These are phyloP conservation scores for Popillia japonica DNA, from an alignment of 1,140 invertebrate genomes.

Conservation along the genomic window DNA sequence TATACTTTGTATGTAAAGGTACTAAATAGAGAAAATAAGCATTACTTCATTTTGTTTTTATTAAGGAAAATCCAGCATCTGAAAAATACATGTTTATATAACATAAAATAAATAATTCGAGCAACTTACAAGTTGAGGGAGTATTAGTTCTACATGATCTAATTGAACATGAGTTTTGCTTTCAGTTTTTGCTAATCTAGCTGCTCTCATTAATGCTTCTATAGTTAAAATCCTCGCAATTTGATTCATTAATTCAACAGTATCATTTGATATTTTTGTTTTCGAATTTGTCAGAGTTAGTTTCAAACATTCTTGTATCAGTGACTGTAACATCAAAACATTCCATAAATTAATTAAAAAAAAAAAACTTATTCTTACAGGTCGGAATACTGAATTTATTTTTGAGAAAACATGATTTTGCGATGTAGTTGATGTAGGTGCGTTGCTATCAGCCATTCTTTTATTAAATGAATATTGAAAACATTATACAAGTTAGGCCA, in stretches of 20 bases:
- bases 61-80: slow-evolving; percentile 53
- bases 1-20: background rate
- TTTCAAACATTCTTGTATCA: slow-evolving; percentile 58
- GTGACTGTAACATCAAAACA: background rate
- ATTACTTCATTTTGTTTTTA: slow-evolving; percentile 13
- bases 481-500: too few relatives aligned
- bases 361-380: background rate
- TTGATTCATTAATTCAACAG: slow-evolving; percentile 59
- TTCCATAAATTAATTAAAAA: background rate
- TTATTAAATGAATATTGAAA: too few relatives aligned
- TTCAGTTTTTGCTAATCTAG: slow-evolving; percentile 61
- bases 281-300: slow-evolving; percentile 56
- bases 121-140: slow-evolving; percentile 51
- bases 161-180: slow-evolving; percentile 51
- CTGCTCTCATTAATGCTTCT: slow-evolving; percentile 62
- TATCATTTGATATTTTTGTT: slow-evolving; percentile 58
- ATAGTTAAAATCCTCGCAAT: slow-evolving; percentile 62
- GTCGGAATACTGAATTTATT: slow-evolving; percentile 35
- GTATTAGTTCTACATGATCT: slow-evolving; percentile 51
- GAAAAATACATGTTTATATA: slow-evolving; percentile 40
- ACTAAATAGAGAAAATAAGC: background rate
- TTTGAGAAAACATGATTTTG: slow-evolving; percentile 3
- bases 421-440: background rate
- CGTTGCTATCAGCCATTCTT: too few relatives aligned
- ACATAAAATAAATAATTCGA: background rate